Evolutionary conservation across 2,888 invertebrate genomes (phyloP).

Genomic region (Eurytoma californica): DNA sequence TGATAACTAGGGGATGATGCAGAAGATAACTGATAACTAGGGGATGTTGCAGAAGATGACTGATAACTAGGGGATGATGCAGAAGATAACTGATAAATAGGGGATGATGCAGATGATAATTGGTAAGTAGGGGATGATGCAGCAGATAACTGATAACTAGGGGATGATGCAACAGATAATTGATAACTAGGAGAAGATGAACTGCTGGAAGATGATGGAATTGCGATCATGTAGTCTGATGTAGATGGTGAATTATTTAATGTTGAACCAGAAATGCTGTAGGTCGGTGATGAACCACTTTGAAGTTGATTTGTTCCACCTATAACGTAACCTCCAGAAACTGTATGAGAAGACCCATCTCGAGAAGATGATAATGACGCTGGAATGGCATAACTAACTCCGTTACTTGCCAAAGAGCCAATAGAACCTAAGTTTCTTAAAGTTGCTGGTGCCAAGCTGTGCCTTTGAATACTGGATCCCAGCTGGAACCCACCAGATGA

Average conservation of each 20-base stretch:
- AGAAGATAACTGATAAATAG: no score
- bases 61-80: no score
- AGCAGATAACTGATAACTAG: no score
- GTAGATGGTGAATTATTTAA: slow-evolving; percentile 56
- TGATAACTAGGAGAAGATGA: slow-evolving; percentile 46
- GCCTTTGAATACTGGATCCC: slow-evolving; percentile 10
- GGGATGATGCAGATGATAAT: no score
- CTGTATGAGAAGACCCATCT: slow-evolving; percentile 59
- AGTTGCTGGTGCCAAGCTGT: slow-evolving; percentile 12
- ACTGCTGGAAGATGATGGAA: slow-evolving; percentile 53
- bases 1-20: slow-evolving; percentile 53
- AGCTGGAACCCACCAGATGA: slow-evolving; percentile 21
- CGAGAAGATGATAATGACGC: slow-evolving; percentile 47
- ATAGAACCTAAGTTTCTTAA: slow-evolving; percentile 53
- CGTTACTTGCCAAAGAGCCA: slow-evolving; percentile 57
- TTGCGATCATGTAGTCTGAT: slow-evolving; percentile 51
- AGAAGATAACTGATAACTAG: slow-evolving; percentile 5
- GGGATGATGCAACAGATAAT: no score
- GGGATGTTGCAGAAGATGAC: no score
- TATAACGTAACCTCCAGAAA: slow-evolving; percentile 63
- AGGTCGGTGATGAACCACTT: slow-evolving; percentile 54
- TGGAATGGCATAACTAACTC: slow-evolving; percentile 57
- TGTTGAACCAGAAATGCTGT: slow-evolving; percentile 59
- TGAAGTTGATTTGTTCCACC: slow-evolving; percentile 49
- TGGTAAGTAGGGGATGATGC: slow-evolving; percentile 23